Evolutionary conservation across 2,797 vertebrate species (phyloP).

Genomic region (Gymnothorax reevesii): DNA sequence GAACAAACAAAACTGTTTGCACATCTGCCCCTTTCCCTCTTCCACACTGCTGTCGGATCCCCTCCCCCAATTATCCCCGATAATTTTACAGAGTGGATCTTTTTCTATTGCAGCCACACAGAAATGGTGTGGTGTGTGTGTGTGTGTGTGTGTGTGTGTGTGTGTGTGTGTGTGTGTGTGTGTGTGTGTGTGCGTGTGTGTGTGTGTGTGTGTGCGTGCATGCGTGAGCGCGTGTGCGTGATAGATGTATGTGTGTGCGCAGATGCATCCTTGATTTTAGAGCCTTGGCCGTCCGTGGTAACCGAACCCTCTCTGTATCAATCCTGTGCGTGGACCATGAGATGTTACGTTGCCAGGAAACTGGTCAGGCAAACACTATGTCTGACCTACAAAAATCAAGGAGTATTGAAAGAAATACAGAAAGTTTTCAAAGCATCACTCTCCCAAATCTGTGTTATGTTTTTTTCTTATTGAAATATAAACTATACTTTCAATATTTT

Average conservation of each 20-base stretch:
- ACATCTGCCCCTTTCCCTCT: background rate
- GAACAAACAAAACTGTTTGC: slow-evolving; percentile 11
- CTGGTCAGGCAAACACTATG: background rate
- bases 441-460: background rate
- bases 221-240: slow-evolving; percentile 16
- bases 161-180: slow-evolving; percentile 18
- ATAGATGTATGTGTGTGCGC: slow-evolving; percentile 7
- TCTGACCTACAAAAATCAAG: background rate
- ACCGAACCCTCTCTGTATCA: background rate
- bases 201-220: slow-evolving; percentile 15
- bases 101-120: background rate
- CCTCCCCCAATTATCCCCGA: background rate
- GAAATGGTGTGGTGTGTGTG: background rate
- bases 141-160: background rate
- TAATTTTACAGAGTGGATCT: background rate
- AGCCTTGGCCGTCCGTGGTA: slow-evolving; percentile 33
- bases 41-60: background rate
- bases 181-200: slow-evolving; percentile 15
- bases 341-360: background rate
- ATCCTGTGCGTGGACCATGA: background rate
- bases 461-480: background rate
- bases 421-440: background rate
- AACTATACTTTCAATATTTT: too few relatives aligned
- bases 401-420: background rate
- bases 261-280: slow-evolving; percentile 8